Conservation (phyloP, 2,113 vertebrate genomes). For the Callospermophilus lateralis region DNA sequence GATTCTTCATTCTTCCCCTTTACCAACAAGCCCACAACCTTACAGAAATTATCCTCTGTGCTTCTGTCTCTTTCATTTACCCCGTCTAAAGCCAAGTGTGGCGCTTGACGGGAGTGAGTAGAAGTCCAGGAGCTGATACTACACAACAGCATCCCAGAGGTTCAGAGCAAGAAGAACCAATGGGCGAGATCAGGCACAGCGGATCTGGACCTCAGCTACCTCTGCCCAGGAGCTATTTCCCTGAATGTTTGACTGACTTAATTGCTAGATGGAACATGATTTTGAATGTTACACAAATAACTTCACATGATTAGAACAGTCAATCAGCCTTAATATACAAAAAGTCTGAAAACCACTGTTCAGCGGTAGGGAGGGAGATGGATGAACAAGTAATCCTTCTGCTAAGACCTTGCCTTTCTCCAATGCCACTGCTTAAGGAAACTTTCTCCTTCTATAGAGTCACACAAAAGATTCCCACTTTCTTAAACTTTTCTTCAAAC, state of each 20-base stretch:
- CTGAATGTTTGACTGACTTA: not conserved
- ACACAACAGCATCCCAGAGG: not conserved
- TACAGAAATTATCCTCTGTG: not conserved
- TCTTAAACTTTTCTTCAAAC: not conserved
- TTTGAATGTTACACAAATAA: not conserved
- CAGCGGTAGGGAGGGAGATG: not conserved
- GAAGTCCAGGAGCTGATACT: not conserved
- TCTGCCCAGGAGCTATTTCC: not conserved
- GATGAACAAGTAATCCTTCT: not conserved
- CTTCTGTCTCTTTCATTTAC: not conserved
- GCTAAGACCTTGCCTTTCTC: constrained; percentile 3
- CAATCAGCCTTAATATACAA: not conserved
- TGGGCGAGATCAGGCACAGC: not conserved
- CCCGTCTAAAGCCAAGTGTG: not conserved
- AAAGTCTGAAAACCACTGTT: not conserved
- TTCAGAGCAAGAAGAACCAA: not conserved
- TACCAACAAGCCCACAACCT: not conserved
- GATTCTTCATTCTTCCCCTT: not conserved
- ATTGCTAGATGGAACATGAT: not conserved
- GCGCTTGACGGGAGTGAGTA: not conserved
- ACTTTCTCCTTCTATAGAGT: constrained; percentile 2
- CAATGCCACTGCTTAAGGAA: not conserved
- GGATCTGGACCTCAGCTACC: not conserved
- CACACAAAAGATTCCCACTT: not conserved
- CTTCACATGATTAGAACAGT: not conserved